Conservation (phyloP, 1,140 invertebrate species). For the Drosophila bocqueti region DNA sequence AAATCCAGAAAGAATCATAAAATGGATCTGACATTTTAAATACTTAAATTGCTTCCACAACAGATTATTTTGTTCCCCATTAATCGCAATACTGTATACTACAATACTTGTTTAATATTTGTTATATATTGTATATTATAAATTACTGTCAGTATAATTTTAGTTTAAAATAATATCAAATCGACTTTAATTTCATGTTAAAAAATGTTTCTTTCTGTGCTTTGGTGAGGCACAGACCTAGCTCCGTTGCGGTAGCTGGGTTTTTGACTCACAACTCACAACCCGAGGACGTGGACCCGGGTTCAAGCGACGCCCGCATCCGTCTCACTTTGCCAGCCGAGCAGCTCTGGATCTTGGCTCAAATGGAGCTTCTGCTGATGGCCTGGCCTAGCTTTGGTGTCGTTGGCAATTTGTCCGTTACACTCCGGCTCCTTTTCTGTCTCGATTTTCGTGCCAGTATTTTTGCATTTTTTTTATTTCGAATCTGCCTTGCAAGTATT, state of each 20-base stretch:
- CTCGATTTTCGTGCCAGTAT: constrained; percentile 28
- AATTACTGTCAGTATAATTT: background rate
- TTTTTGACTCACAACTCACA: constrained; percentile 71
- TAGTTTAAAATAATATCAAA: background rate
- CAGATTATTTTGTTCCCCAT: background rate
- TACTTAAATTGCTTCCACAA: background rate
- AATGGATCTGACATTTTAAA: background rate
- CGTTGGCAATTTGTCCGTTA: constrained; percentile 71
- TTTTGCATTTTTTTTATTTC: constrained; percentile 40
- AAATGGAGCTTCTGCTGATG: constrained; percentile 11
- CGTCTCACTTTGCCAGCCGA: constrained; percentile 54
- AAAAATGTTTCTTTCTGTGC: background rate
- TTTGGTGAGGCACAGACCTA: constrained; percentile 12
- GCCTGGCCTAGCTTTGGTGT: constrained; percentile 34
- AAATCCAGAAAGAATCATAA: background rate
- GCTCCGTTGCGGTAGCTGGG: constrained; percentile 79
- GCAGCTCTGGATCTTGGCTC: constrained; percentile 39
- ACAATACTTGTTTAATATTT: too few species aligned
- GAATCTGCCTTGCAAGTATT: constrained; percentile 36
- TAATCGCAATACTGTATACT: too few species aligned
- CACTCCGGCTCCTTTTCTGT: constrained; percentile 70
- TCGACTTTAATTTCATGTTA: background rate
- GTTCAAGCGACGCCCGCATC: constrained; percentile 69
- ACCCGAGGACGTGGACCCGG: constrained; percentile 23
- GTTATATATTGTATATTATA: too few species aligned